Percentiles rank a stretch among this genome's conserved stretches.
Conservation (phyloP, 2,113 vertebrate species). For the Ornithorhynchus anatinus region DNA sequence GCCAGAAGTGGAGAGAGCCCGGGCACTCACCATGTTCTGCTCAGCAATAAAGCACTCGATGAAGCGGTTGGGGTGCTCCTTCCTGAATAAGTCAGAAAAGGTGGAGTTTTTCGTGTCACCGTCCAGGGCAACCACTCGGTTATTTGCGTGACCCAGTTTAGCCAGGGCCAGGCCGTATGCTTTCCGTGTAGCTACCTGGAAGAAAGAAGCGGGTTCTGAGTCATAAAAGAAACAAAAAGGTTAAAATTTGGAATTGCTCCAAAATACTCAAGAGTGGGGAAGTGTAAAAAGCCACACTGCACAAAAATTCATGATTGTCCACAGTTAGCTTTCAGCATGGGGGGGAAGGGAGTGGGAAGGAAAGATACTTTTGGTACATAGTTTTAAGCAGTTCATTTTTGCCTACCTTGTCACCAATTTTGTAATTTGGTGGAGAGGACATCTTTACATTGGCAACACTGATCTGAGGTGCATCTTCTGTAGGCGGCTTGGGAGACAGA, state of each 20-base stretch:
- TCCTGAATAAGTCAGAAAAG: slow-evolving; percentile 81
- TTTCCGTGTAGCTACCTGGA: slow-evolving; percentile 78
- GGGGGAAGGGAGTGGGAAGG: too few species aligned
- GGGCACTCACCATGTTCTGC: slow-evolving; percentile 81
- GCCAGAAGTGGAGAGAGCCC: too few species aligned
- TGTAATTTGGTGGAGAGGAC: slow-evolving; percentile 70
- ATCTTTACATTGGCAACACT: slow-evolving; percentile 64
- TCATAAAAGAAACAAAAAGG: too few species aligned
- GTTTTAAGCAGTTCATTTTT: too few species aligned
- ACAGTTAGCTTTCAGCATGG: too few species aligned
- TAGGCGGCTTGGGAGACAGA: slow-evolving; percentile 70
- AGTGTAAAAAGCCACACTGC: background rate
- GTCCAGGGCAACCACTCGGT: slow-evolving; percentile 80
- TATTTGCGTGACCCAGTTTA: slow-evolving; percentile 74
- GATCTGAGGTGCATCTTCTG: slow-evolving; percentile 66
- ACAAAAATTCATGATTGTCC: background rate
- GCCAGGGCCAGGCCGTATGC: slow-evolving; percentile 82
- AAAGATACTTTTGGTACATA: too few species aligned
- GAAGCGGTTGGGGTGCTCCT: slow-evolving; percentile 80
- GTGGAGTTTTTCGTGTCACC: slow-evolving; percentile 87
- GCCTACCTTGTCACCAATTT: slow-evolving; percentile 79
- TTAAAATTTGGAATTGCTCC: too few species aligned
- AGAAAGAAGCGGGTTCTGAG: background rate
- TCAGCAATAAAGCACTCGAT: slow-evolving; percentile 87
- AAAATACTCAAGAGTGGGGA: too few species aligned